Evolutionary conservation across 2,888 invertebrate genomes (phyloP), one percentile per base, ranked within the genome.

Genomic region (Phortica okadai): DNA sequence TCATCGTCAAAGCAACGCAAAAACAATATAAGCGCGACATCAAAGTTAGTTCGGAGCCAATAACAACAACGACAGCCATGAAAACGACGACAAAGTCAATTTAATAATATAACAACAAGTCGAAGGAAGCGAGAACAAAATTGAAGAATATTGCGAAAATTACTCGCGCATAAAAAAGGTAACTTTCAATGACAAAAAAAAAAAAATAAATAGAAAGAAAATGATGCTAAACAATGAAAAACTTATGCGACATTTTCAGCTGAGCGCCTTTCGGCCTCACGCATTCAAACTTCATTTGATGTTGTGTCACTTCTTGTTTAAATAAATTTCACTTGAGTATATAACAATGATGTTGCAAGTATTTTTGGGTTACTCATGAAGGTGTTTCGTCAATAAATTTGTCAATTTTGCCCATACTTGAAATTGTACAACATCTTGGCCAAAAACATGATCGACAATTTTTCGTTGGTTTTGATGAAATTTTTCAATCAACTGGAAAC

Each of bases 401-500:
- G 62, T 62, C 62, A 62, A 62, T 21, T 62, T 62, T 21, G 21
- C 11, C 8, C 25, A 8, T 8, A 62, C 62, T 59, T 62, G 16
- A 25, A 25, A 11, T 6, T 62, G 7, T 1, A 7, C 7, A 16
- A 21, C 25, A 8, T 21, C 21, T 62, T 62, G 25, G 62, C 59
- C 59, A 66, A 66, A 42, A 3, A 66, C 33, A 33, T 66, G 66
- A 66, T 66, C 14, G 41, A 66, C 42, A 14, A 66, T 66, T 66
- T 66, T 42, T 14, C 7, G n/a, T 11, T 42, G 16, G 21, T 41
- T 33, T 66, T 14, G 66, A 42, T 41, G 4, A 5, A 33, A 66
- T 11, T 66, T 66, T 66, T 42, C 66, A 66, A 66, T 66, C 66
- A 66, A 66, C 41, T 16, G 66, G 3, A 66, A 66, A 14, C 11